A percentile compares a stretch with the other conserved stretches of the same genome.
Evolutionary conservation across 2,113 vertebrate species (phyloP).

Genomic region (Variabilichromis moorii): DNA sequence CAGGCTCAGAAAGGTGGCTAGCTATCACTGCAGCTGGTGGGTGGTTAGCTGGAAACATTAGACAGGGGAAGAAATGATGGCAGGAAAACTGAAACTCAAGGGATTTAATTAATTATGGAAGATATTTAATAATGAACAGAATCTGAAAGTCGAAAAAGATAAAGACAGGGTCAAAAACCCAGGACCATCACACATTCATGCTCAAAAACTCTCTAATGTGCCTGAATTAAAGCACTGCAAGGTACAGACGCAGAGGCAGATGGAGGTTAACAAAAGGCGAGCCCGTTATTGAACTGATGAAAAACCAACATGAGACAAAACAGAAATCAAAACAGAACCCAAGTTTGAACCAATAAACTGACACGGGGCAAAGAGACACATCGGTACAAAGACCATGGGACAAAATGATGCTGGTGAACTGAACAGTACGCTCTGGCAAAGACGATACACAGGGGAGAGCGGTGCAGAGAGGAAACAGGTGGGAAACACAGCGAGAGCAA

Average conservation of each 20-base stretch:
- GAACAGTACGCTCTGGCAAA: background rate
- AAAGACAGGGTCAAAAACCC: background rate
- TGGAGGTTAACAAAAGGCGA: background rate
- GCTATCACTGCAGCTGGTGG: background rate
- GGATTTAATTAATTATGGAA: background rate
- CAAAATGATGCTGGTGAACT: background rate
- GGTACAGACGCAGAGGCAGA: background rate
- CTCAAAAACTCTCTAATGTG: background rate
- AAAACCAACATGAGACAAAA: background rate
- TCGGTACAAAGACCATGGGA: background rate
- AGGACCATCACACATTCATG: background rate
- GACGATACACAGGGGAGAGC: background rate
- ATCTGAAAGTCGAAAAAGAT: background rate
- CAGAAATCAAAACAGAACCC: background rate
- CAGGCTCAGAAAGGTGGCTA: background rate
- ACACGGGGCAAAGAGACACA: background rate
- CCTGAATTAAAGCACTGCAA: background rate
- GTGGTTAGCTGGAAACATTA: background rate
- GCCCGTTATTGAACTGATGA: background rate
- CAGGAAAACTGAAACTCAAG: background rate
- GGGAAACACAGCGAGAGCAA: background rate
- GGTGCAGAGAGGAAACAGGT: background rate
- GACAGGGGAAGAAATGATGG: background rate
- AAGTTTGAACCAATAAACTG: background rate
- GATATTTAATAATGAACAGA: background rate